Percentiles rank a stretch among this genome's conserved stretches.
Conservation (phyloP, 2,888 invertebrate species). For the Gastrophysa polygoni region DNA sequence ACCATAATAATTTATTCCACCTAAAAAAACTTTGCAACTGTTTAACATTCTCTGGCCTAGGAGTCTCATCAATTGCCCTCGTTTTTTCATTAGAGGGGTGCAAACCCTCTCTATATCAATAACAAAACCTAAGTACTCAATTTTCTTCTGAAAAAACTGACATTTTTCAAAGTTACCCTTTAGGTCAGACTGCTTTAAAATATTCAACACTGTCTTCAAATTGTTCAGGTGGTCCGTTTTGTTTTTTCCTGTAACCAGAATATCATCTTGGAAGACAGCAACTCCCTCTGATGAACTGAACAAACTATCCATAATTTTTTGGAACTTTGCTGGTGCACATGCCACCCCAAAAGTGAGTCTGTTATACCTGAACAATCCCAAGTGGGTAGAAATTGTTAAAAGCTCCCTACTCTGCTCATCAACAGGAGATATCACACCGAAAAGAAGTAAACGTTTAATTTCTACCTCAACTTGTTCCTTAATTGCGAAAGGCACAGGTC, state of each 20-base stretch:
- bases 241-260: not conserved
- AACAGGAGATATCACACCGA: not conserved
- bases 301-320: no score
- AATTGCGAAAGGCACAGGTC: no score
- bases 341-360: slow-evolving; percentile 2
- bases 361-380: slow-evolving; percentile 13
- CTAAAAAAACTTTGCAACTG: not conserved
- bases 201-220: not conserved
- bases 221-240: not conserved
- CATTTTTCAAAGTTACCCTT: slow-evolving; percentile 8
- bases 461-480: not conserved
- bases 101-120: not conserved
- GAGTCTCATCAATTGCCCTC: not conserved
- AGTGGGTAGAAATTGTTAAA: slow-evolving; percentile 14
- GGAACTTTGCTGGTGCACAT: not conserved
- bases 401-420: slow-evolving; percentile 15
- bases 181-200: not conserved
- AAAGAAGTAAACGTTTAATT: not conserved
- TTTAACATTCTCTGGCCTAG: not conserved
- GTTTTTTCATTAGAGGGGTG: not conserved
- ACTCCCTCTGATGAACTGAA: not conserved
- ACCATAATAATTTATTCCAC: not conserved
- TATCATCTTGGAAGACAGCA: not conserved
- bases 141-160: not conserved
- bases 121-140: not conserved